A percentile compares a stretch with the other conserved stretches of the same genome.
Conservation (phyloP, 35 echinoderm and acorn worm species). For the Holothuria glaberrima region DNA sequence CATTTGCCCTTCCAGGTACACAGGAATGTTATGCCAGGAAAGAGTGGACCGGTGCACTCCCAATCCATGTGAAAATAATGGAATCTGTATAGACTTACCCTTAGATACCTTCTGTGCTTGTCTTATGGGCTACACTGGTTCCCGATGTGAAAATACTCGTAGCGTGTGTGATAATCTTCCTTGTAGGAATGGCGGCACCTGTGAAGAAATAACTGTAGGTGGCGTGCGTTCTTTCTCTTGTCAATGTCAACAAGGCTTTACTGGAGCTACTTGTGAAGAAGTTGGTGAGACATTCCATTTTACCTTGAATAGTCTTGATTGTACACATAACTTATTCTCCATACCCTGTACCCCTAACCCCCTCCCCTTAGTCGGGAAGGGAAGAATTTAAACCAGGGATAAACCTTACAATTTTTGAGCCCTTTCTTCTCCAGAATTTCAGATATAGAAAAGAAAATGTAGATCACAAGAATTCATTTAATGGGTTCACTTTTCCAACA, state of each 20-base stretch:
- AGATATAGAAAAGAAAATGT: too few species aligned
- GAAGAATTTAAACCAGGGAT: too few species aligned
- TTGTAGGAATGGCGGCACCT: constrained; percentile 37
- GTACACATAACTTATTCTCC: too few species aligned
- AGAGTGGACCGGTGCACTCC: background rate
- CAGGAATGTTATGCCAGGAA: constrained; percentile 5
- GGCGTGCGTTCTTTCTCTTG: constrained; percentile 10
- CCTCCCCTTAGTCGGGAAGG: too few species aligned
- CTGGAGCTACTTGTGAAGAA: constrained; percentile 39
- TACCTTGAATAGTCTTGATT: too few species aligned
- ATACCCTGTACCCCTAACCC: too few species aligned
- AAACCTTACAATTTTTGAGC: too few species aligned
- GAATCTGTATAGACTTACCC: background rate
- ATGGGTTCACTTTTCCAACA: too few species aligned
- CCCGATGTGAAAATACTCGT: background rate
- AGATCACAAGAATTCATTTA: too few species aligned
- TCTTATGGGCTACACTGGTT: constrained; percentile 19
- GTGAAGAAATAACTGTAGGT: background rate
- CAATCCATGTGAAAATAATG: constrained; percentile 15
- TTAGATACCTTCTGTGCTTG: background rate
- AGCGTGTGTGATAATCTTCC: constrained; percentile 47
- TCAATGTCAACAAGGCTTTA: constrained; percentile 17
- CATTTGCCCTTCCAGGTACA: constrained; percentile 7
- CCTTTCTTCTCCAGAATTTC: too few species aligned
- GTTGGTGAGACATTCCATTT: constrained; percentile 5